Conservation (phyloP, 2,888 invertebrate genomes). For the Spodoptera exigua region DNA sequence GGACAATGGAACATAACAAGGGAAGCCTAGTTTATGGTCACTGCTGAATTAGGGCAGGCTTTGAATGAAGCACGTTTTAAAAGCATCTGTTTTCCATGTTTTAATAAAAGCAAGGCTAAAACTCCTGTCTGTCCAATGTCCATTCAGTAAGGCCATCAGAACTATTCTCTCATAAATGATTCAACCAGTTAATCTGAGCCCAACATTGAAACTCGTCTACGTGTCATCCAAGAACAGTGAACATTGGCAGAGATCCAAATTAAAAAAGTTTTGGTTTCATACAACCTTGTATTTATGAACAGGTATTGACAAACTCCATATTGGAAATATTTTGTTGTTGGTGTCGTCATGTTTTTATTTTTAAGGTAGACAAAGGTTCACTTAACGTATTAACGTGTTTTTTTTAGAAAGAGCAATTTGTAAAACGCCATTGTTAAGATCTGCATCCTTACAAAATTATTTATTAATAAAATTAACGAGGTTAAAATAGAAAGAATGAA, state of each 20-base stretch:
- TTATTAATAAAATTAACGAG: too few relatives aligned
- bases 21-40: too few relatives aligned
- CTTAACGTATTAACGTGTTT: too few relatives aligned
- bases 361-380: constrained; percentile 6
- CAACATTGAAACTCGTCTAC: constrained; percentile 42
- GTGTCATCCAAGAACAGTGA: constrained; percentile 39
- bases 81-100: too few relatives aligned
- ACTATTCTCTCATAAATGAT: constrained; percentile 38
- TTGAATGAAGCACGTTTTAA: too few relatives aligned
- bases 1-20: too few relatives aligned
- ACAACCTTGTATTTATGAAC: constrained; percentile 30
- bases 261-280: constrained; percentile 55
- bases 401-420: too few relatives aligned
- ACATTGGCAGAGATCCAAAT: constrained; percentile 56
- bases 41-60: too few relatives aligned
- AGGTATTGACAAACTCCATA: constrained; percentile 45
- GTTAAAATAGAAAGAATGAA: too few relatives aligned
- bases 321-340: constrained; percentile 31
- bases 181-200: constrained; percentile 36
- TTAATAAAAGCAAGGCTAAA: too few relatives aligned
- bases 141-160: constrained; percentile 9
- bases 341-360: constrained; percentile 24
- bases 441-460: too few relatives aligned
- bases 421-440: too few relatives aligned
- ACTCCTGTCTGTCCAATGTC: not conserved